A percentile compares a stretch with the other conserved stretches of the same genome.
phyloP scores from a whole-genome alignment of 2,113 vertebrate species.

The Neodontobutis hainanensis region DNA sequence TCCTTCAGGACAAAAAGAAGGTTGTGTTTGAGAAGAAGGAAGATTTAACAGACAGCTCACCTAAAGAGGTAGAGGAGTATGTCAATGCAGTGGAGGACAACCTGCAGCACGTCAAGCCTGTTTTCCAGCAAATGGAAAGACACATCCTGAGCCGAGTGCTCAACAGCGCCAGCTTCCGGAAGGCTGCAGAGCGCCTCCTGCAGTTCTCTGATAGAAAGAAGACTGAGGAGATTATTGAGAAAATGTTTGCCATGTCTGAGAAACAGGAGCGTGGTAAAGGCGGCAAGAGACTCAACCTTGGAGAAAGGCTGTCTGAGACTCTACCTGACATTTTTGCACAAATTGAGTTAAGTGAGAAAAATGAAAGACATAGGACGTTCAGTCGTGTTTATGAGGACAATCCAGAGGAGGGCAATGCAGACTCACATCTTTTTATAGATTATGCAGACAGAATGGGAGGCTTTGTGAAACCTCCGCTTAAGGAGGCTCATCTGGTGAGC shows the following conservation, averaged over 20 bases:
- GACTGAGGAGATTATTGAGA: constrained; percentile 87
- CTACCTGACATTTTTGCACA: constrained; percentile 94
- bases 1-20: constrained; percentile 86
- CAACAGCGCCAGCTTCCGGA: constrained; percentile 87
- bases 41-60: constrained; percentile 56
- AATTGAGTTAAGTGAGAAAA: constrained; percentile 91
- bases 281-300: constrained; percentile 78
- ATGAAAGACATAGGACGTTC: constrained; percentile 85
- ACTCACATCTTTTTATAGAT: constrained; percentile 90
- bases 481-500: constrained; percentile 77
- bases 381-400: constrained; percentile 86
- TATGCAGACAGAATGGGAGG: constrained; percentile 82
- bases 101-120: constrained; percentile 90
- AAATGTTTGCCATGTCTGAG: constrained; percentile 87
- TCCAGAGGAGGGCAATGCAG: constrained; percentile 86
- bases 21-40: constrained; percentile 86
- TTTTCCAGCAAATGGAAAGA: constrained; percentile 94
- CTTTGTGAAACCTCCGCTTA: constrained; percentile 73
- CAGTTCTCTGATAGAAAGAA: constrained; percentile 92
- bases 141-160: constrained; percentile 89
- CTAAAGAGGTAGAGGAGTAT: constrained; percentile 87
- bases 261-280: constrained; percentile 81
- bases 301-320: constrained; percentile 85
- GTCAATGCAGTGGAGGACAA: constrained; percentile 85
- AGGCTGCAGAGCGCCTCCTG: constrained; percentile 89